Evolutionary conservation across 2,113 vertebrate genomes (phyloP), one percentile per base, ranked within the genome.

Genomic region (Furnarius figulus): DNA sequence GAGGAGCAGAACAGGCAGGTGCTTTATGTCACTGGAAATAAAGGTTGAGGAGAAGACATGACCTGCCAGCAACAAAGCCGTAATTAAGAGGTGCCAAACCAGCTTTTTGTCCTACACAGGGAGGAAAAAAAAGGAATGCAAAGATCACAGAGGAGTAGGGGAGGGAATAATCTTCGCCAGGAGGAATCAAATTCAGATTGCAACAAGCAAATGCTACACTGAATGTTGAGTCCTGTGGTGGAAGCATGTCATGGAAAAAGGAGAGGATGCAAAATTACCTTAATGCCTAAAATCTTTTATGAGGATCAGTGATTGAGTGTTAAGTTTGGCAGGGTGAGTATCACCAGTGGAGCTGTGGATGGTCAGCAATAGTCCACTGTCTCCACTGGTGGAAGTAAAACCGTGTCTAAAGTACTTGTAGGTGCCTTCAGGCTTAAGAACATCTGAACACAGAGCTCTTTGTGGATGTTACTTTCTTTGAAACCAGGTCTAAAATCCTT

Each of bases 41-140:
- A 70, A 87, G 72, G 61, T 13, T 63, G 93, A 89, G 85, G 78
- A 68, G 93, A 89, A 59, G 35, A 20, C 77, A 79, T 80, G 67
- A 86, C 22, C 90, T 92, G 81, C 71, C 78, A 65, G 40, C 11
- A 6, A 68, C 67, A 61, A 59, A 84, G 40, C 55, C 9, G 0
- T 81, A 31, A 96, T 82, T 89, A 93, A 70, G 90, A 92, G 79
- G 62, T 75, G 87, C 72, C 79, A 80, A 90, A 84, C n/a, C 72
- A 68, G 84, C 40, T 84, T 93, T 95, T 91, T 82, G 39, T 82
- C 72, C 56, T 61, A 12, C 31, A 12, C 28, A 4, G 42, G 6
- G 46, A 31, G 37, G 14, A 21, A 14, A 12, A 8, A 12, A 47
- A 53, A 50, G n/a, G 35, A 53, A 44, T 58, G 17, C 27, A 25